Evolutionary conservation across 2,888 invertebrate species (phyloP).

Genomic region (Bugulina stolonifera): DNA sequence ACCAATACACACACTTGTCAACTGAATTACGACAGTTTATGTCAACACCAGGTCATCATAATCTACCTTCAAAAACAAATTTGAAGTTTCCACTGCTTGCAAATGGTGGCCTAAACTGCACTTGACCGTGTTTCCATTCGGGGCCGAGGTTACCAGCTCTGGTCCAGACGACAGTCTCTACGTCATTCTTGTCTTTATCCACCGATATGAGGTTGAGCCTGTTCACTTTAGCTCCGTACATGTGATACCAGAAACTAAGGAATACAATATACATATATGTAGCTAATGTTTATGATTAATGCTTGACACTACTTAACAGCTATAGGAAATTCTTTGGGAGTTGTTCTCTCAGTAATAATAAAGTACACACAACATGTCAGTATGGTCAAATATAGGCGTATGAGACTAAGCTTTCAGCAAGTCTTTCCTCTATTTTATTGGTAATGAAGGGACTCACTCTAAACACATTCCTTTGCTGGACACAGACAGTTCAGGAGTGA

Average conservation of each 20-base stretch:
- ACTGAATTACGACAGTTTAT: no score
- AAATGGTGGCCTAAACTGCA: slow-evolving; percentile 32
- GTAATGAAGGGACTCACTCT: slow-evolving; percentile 24
- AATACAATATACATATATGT: no score
- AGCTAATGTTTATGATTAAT: no score
- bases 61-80: slow-evolving; percentile 28
- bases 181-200: not conserved
- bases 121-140: slow-evolving; percentile 36
- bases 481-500: slow-evolving; percentile 21
- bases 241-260: slow-evolving; percentile 33
- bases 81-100: slow-evolving; percentile 33
- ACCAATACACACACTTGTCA: no score
- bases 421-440: no score
- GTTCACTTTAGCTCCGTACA: slow-evolving; percentile 38
- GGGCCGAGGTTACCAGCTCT: slow-evolving; percentile 36
- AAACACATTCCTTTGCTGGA: slow-evolving; percentile 24
- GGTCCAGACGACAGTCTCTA: slow-evolving; percentile 33
- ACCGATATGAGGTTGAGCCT: slow-evolving; percentile 33
- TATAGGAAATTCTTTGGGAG: no score
- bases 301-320: no score
- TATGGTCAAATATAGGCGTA: no score
- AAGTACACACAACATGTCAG: no score
- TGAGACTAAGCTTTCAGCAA: no score
- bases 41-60: no score
- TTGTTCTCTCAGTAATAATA: no score